Evolutionary conservation across 2,113 vertebrate genomes (phyloP), one percentile per base, ranked within the genome.

Genomic region (Scalopus aquaticus): DNA sequence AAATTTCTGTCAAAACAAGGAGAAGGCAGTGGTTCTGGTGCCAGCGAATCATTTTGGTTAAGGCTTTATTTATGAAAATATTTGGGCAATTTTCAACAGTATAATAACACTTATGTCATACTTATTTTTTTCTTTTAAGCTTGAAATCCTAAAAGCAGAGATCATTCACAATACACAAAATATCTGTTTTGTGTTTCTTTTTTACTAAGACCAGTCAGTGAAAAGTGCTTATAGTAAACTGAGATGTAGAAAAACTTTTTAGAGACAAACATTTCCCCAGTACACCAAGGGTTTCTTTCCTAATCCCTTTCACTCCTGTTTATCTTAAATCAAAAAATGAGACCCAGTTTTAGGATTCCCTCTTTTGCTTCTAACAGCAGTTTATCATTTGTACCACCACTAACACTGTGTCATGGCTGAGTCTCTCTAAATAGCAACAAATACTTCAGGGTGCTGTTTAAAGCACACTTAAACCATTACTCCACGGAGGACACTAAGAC

Each of bases 151-250:
- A 64, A 92, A 94, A 89, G 46, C 70, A 88, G 20, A 69, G 20
- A 39, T 56, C 54, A 82, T 74, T 79, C 44, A 67, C 49, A 91
- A 85, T 20, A 91, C 37, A 70, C 49, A 90, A 94, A 93, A 89
- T 17, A 51, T 51, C n/a, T 20, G 22, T 5, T 56, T n/a, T 74
- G 15, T n/a, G 26, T n/a, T 46, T 19, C 37, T 51, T 91, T 72
- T 65, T 79, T 30, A 77, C 35, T 84, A 72, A 67, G 28, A 82
- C 3, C 54, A 8, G 79, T 77, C 32, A 89, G 65, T 28, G 20
- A 37, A 77, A 87, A 96, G 67, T 13, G 2, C 89, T 44, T 85
- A 77, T n/a, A 86, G 30, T 74, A 91, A 83, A 83, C 10, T 60
- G 35, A 60, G 19, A 60, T 26, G 85, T 58, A 58, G 80, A 56